Conservation (phyloP, 2,113 vertebrate species). For the Forbesichthys agassizii region DNA sequence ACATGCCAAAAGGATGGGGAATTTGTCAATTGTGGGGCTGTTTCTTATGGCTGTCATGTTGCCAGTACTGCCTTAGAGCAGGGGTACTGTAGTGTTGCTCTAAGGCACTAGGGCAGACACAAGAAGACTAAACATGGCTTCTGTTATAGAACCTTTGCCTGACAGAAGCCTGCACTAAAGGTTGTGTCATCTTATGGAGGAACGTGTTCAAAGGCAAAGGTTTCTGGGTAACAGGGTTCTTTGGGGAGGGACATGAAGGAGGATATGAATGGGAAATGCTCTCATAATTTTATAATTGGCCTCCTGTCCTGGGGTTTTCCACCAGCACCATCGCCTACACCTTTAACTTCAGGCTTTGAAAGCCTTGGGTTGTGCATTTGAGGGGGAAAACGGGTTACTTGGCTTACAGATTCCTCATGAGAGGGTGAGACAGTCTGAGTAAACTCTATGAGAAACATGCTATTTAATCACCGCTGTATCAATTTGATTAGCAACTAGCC, state of each 20-base stretch:
- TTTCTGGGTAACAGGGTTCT: constrained; percentile 69
- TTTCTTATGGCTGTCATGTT: constrained; percentile 87
- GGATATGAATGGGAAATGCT: constrained; percentile 57
- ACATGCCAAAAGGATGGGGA: constrained; percentile 77
- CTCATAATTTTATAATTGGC: constrained; percentile 78
- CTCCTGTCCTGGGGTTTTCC: constrained; percentile 56
- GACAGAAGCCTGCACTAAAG: constrained; percentile 69
- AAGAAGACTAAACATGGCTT: constrained; percentile 43
- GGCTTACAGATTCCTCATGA: constrained; percentile 27
- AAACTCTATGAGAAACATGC: not conserved
- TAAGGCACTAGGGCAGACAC: constrained; percentile 62
- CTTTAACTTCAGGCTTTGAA: constrained; percentile 65
- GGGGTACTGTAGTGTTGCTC: constrained; percentile 54
- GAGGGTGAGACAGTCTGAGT: constrained; percentile 4
- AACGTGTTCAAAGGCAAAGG: constrained; percentile 73
- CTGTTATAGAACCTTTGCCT: constrained; percentile 65
- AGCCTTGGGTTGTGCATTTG: constrained; percentile 19
- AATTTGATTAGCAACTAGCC: constrained; percentile 9
- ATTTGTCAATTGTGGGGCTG: constrained; percentile 76
- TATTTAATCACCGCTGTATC: constrained; percentile 15
- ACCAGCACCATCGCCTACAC: constrained; percentile 54
- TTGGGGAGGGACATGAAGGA: constrained; percentile 33
- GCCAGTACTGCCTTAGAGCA: constrained; percentile 68
- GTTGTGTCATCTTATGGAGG: constrained; percentile 69
- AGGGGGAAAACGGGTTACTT: constrained; percentile 14